Evolutionary conservation across 2,113 vertebrate genomes (phyloP).

Genomic region (Gallinago jamesoni): DNA sequence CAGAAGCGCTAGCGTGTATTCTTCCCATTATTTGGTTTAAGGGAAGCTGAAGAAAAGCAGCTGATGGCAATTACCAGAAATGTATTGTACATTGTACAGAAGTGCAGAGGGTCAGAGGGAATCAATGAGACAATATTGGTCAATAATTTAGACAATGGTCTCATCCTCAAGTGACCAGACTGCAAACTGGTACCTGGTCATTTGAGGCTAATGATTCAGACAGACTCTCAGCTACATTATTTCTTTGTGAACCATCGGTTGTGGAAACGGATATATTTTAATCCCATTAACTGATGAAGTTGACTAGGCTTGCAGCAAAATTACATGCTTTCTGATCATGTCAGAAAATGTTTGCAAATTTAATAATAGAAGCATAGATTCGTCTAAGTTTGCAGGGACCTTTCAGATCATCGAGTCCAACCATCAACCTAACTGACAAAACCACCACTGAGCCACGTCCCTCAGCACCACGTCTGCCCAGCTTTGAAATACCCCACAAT

Average conservation of each 20-base stretch:
- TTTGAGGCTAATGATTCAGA: neutral
- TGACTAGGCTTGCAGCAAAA: neutral
- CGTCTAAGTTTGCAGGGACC: neutral
- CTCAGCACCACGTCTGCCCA: neutral
- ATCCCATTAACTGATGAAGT: neutral
- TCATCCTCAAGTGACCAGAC: neutral
- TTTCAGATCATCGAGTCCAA: neutral
- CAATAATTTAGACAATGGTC: neutral
- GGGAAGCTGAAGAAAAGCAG: neutral
- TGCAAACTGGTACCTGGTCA: neutral
- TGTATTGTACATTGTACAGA: neutral
- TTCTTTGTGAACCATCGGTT: neutral
- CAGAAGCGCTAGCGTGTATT: neutral
- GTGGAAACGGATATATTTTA: neutral
- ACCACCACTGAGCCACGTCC: neutral
- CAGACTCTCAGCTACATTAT: neutral
- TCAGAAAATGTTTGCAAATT: neutral
- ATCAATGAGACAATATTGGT: neutral
- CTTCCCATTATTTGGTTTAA: neutral
- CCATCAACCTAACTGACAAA: neutral
- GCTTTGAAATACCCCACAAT: neutral
- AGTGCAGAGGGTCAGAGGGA: neutral
- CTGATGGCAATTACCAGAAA: neutral
- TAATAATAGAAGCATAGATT: neutral
- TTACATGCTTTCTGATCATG: neutral